Percentiles rank a stretch among this genome's conserved stretches.
These are phyloP conservation scores for Potamilus streckersoni DNA, from an alignment of 1,140 invertebrate species.

Conservation along the genomic window DNA sequence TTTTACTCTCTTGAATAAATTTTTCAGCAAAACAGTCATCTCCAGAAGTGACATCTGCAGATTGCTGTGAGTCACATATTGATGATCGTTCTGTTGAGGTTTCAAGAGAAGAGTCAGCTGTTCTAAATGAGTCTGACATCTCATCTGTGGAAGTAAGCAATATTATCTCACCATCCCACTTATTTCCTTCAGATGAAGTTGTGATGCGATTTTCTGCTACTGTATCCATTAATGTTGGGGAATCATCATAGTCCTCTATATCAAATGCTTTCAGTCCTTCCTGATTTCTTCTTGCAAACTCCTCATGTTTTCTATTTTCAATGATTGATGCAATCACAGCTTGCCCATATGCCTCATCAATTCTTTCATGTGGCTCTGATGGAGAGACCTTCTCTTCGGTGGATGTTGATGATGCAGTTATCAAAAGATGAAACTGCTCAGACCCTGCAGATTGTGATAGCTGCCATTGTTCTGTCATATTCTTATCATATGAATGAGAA, in stretches of 20 bases:
- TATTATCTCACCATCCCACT: no score
- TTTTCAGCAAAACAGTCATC: no score
- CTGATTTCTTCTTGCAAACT: conserved; percentile 37
- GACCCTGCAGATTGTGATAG: neutral
- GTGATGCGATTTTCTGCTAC: no score
- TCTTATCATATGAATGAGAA: conserved; percentile 20
- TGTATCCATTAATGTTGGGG: neutral
- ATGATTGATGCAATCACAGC: conserved; percentile 56
- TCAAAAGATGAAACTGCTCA: neutral
- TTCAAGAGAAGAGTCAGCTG: no score
- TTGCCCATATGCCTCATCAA: conserved; percentile 53
- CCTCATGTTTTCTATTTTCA: conserved; percentile 52
- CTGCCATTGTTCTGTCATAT: conserved; percentile 27
- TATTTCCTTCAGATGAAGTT: no score
- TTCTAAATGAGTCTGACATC: no score
- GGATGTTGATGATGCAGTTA: neutral
- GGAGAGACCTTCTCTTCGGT: neutral
- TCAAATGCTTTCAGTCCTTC: conserved; percentile 15
- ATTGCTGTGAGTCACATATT: no score
- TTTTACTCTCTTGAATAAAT: no score
- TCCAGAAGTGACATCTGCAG: no score
- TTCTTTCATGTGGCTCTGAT: conserved; percentile 59
- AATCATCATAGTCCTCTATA: conserved; percentile 9
- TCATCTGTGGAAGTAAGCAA: no score
- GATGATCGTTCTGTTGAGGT: no score